Evolutionary conservation across 2,888 invertebrate genomes (phyloP), one percentile per base, ranked within the genome.

Genomic region (Pandemis corylana): DNA sequence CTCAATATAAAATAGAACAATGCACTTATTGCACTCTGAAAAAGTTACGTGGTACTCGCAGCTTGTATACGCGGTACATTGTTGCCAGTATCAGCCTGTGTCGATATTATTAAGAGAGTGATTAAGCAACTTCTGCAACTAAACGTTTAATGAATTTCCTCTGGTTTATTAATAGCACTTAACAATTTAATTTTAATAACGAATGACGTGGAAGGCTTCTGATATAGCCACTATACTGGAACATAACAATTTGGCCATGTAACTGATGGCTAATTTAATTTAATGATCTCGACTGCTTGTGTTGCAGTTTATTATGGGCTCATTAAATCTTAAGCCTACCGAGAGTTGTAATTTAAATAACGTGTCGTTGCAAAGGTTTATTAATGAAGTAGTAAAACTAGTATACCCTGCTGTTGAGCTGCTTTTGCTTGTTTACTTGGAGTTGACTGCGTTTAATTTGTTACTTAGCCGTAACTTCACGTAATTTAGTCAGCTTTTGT

Each of bases 131-230:
- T 69, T 69, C 59, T 49, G 41, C 42, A 53, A 68, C 64, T 64
- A 44, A 44, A 3, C 1, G 15, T 59, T 69, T 68, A 53, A 69
- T 44, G 65, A 51, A 59, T 61, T 66, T 51, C 20, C 49, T 67
- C 15, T 10, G 67, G 53, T 68, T 49, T 68, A 65, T 65, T 68
- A 71, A 61, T 13, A 13, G 67, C 51, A 63, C 67, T 67, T 53
- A 71, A 71, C 67, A 36, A 46, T 75, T 71, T 75, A 63, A 71
- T 74, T 72, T 74, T n/a, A 74, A 61, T 69, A 63, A 56, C 46
- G 12, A 15, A 62, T 49, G n/a, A 9, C 28, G 49, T 64, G 49
- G 36, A 64, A 51, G 63, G 36, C 36, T n/a, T 15, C 9, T 13
- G 41, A 15, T 53, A 41, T 12, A 41, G 20, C 36, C n/a, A 7